These are phyloP conservation scores for Hippocampus barbouri DNA, from an alignment of 2,113 vertebrate species.

Conservation along the genomic window DNA sequence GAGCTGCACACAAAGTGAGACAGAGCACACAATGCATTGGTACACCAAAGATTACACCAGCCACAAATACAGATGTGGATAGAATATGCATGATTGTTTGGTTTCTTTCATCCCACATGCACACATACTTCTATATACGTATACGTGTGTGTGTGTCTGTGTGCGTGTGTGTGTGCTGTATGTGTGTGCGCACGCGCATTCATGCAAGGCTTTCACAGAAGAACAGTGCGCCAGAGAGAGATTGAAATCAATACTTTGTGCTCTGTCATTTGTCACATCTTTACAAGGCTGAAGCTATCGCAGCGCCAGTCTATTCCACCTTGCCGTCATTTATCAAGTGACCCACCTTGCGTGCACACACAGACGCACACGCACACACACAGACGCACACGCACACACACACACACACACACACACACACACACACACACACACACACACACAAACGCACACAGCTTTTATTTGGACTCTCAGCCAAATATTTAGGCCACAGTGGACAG, in stretches of 20 bases:
- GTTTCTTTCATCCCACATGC: constrained; percentile 13
- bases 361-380: constrained; percentile 16
- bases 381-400: constrained; percentile 4
- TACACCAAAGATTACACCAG: constrained; percentile 29
- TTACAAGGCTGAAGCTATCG: constrained; percentile 91
- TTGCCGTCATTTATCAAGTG: constrained; percentile 88
- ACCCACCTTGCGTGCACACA: constrained; percentile 46
- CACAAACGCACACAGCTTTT: not conserved
- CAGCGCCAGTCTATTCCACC: constrained; percentile 95
- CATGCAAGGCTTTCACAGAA: constrained; percentile 76
- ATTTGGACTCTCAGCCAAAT: constrained; percentile 8
- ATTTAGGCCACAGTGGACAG: constrained; percentile 9
- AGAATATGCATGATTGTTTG: constrained; percentile 2
- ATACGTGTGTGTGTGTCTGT: constrained; percentile 17
- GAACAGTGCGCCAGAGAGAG: constrained; percentile 90
- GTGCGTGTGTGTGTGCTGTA: constrained; percentile 27
- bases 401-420: constrained; percentile 9
- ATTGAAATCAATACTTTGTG: constrained; percentile 97
- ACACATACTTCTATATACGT: not conserved
- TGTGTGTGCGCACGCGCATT: constrained; percentile 24
- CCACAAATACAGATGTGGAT: constrained; percentile 24
- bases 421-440: not conserved
- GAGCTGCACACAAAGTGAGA: constrained; percentile 3
- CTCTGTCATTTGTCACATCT: constrained; percentile 98
- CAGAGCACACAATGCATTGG: constrained; percentile 17